Evolutionary conservation across 2,888 invertebrate genomes (phyloP).

Genomic region (Sipunculus nudus): DNA sequence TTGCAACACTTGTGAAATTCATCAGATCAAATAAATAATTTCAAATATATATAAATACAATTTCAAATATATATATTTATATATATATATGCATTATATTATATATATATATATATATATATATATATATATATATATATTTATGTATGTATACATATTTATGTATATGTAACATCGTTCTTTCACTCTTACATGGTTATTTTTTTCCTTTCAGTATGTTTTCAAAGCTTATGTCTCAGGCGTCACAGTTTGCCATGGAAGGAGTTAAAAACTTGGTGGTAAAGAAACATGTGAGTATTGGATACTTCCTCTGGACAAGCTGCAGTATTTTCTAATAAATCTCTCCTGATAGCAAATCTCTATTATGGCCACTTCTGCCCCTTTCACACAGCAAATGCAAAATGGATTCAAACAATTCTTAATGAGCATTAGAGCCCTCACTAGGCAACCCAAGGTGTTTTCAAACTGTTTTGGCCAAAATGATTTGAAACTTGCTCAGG

Average conservation of each 20-base stretch:
- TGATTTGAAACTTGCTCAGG: no score
- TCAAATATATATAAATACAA: no score
- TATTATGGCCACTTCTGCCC: no score
- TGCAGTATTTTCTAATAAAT: slow-evolving; percentile 40
- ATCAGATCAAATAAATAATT: no score
- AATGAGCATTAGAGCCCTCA: no score
- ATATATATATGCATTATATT: not conserved
- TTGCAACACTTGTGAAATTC: no score
- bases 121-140: not conserved
- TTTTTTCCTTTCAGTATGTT: slow-evolving; percentile 81
- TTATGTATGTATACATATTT: not conserved
- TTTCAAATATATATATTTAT: no score
- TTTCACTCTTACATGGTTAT: not conserved
- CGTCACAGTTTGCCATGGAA: slow-evolving; percentile 98
- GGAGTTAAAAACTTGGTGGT: slow-evolving; percentile 99
- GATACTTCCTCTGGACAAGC: not conserved
- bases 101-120: not conserved
- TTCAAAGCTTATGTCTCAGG: slow-evolving; percentile 94
- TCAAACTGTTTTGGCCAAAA: no score
- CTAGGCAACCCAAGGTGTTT: no score
- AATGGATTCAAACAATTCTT: no score
- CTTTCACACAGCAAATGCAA: no score
- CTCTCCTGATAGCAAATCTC: no score
- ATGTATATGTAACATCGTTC: not conserved
- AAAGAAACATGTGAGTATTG: slow-evolving; percentile 81